Base-by-base conservation (phyloP, 1,140 invertebrate species). In the Bombus vancouverensis region DNA sequence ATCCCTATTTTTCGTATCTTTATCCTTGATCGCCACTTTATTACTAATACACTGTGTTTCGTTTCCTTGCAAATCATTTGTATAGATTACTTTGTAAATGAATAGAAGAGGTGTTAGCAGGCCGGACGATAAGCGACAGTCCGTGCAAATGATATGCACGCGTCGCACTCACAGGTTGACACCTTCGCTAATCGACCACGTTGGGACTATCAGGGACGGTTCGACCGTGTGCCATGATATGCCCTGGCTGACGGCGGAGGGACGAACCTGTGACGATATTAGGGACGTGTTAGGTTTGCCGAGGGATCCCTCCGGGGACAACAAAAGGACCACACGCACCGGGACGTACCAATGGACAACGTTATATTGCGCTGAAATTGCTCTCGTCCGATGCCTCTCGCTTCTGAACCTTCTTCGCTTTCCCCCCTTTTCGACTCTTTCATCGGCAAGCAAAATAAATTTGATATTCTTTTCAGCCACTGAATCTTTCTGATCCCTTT, bases 211-310 rank as follows among this genome's bases (percentile, higher is more conserved):
- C 90, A 89, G 88, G 75, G 77, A 87, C 70, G 87, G 78, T 89
- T 90, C 87, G 83, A 82, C 80, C 85, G 74, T 87, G 86, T 66
- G 85, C 87, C 70, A 86, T 83, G 90, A 91, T 90, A 92, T 91
- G 85, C 81, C 68, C 85, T 77, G 86, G 86, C 81, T 90, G 86
- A 92, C 85, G 88, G 81, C 79, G 87, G 89, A 78, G 87, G 91
- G 88, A 90, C 86, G 87, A 87, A 92, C 87, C 93, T 92, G 91
- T 88, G 93, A 92, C 91, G 92, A 93, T 94, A 95, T 95, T 95
- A 94, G 93, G 93, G 89, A 92, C 93, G 91, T 95, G 94, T 95
- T 93, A 93, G 92, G 92, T 92, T 94, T 94, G 92, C 93, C 91
- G 90, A 91, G 92, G 91, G 90, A 88, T 92, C 89, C 89, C 92